Conservation (phyloP, 2,888 invertebrate species). For the Drosophila gaucha region DNA sequence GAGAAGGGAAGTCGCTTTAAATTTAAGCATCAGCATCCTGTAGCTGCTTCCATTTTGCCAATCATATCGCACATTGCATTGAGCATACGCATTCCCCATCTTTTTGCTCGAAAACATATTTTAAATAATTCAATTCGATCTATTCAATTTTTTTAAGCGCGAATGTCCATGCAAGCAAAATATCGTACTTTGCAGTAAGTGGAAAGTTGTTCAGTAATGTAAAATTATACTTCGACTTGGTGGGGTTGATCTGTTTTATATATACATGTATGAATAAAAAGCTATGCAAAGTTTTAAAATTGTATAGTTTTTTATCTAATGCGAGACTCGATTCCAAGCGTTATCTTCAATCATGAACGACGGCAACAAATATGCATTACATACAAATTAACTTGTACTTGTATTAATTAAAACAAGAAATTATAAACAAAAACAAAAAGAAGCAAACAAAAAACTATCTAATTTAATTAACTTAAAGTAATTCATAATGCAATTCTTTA, state of each 20-base stretch:
- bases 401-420: constrained; percentile 28
- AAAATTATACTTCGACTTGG: constrained; percentile 15
- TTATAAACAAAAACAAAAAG: constrained; percentile 9
- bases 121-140: constrained; percentile 1
- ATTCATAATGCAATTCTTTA: constrained; percentile 43
- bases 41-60: constrained; percentile 52
- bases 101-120: constrained; percentile 24
- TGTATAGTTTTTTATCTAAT: constrained; percentile 8
- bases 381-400: constrained; percentile 42
- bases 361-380: constrained; percentile 37
- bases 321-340: neutral
- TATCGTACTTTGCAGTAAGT: constrained; percentile 22
- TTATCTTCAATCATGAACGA: constrained; percentile 13
- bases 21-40: constrained; percentile 24
- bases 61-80: constrained; percentile 49
- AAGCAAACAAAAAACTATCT: constrained; percentile 29
- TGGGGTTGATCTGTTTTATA: constrained; percentile 26
- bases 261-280: constrained; percentile 6
- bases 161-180: constrained; percentile 17
- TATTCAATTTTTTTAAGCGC: constrained; percentile 9
- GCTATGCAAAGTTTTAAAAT: constrained; percentile 14
- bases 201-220: constrained; percentile 25
- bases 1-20: constrained; percentile 30
- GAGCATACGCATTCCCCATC: constrained; percentile 28
- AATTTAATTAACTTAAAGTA: constrained; percentile 38